Evolutionary conservation across 1,140 invertebrate genomes (phyloP).

Genomic region (Philopotamus ludificatus): DNA sequence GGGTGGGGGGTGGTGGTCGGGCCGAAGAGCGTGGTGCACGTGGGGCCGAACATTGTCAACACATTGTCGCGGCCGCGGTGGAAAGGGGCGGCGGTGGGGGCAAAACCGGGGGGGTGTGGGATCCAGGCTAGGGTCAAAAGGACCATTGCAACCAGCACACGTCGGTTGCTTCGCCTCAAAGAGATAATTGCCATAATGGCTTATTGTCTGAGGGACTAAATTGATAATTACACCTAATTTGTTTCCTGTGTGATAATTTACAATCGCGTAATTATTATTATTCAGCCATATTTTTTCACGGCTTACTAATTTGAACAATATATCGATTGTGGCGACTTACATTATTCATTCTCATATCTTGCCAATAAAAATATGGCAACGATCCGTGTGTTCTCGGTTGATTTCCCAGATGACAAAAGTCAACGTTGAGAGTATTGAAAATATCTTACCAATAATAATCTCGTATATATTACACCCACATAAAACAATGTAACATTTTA

Average conservation of each 20-base stretch:
- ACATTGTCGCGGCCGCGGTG: neutral
- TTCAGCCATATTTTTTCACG: too few relatives aligned
- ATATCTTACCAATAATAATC: constrained; percentile 9
- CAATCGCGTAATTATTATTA: too few relatives aligned
- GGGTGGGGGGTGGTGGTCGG: neutral
- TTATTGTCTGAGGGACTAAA: constrained; percentile 2
- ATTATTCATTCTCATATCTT: constrained; percentile 20
- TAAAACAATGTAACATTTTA: too few relatives aligned
- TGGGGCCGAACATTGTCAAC: neutral
- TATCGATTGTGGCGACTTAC: constrained; percentile 10
- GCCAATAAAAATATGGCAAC: neutral
- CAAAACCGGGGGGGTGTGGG: neutral
- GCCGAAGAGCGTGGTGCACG: neutral
- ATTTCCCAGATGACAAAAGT: constrained; percentile 25
- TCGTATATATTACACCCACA: neutral
- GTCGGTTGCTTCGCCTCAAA: constrained; percentile 2
- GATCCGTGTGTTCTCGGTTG: neutral
- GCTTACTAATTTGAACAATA: too few relatives aligned
- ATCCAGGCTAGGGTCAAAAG: neutral
- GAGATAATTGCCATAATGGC: constrained; percentile 11
- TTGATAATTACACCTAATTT: constrained; percentile 1
- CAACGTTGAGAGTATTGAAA: constrained; percentile 19
- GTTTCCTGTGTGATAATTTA: too few relatives aligned
- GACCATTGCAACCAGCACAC: constrained; percentile 7
- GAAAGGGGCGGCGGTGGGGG: neutral